Conservation (phyloP, 2,888 invertebrate genomes). For the Sicus ferrugineus region DNA sequence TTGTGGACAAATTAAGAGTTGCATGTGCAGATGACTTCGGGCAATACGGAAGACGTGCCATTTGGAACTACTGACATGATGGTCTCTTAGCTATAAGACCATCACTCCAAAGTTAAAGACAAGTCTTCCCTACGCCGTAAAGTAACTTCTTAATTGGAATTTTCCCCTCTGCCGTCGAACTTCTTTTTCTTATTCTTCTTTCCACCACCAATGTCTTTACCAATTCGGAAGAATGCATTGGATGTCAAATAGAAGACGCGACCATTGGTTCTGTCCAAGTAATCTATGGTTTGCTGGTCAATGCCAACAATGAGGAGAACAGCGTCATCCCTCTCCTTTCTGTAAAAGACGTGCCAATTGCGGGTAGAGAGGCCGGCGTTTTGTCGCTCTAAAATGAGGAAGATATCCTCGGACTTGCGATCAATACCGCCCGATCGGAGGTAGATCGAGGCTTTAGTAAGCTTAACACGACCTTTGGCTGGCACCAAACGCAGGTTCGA, state of each 20-base stretch:
- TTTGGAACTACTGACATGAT: too few relatives aligned
- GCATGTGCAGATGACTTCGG: too few relatives aligned
- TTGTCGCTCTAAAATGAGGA: slow-evolving; percentile 10
- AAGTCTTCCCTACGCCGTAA: too few relatives aligned
- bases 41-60: too few relatives aligned
- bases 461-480: not conserved
- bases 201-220: not conserved
- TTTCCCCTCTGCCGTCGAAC: not conserved
- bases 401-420: slow-evolving; percentile 1
- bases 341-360: not conserved
- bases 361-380: not conserved
- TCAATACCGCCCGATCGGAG: not conserved
- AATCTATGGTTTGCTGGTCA: not conserved
- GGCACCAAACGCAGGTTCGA: slow-evolving; percentile 2
- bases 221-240: not conserved
- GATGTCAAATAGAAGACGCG: slow-evolving; percentile 10
- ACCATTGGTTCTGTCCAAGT: not conserved
- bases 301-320: slow-evolving; percentile 12
- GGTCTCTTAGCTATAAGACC: too few relatives aligned
- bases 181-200: not conserved
- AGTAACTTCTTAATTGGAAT: too few relatives aligned
- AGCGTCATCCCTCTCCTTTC: slow-evolving; percentile 5
- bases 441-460: not conserved
- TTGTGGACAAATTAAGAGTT: too few relatives aligned
- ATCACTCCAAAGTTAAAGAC: too few relatives aligned